Evolutionary conservation across 2,888 invertebrate genomes (phyloP), one percentile per base, ranked within the genome.

Genomic region (Pantelozetes paolii): DNA sequence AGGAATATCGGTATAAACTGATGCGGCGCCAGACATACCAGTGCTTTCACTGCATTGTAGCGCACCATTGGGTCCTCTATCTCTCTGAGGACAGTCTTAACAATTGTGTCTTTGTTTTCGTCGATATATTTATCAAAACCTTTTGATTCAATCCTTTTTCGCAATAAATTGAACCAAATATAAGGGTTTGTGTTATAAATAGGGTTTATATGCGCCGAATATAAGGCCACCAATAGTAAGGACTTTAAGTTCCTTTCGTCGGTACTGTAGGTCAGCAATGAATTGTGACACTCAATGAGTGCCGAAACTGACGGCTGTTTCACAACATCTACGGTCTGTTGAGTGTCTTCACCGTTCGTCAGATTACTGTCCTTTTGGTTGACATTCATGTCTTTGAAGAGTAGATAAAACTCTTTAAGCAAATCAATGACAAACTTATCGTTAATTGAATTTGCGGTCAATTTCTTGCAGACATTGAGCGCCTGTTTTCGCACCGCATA

Each of bases 11-110:
- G 69, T 40, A 91, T 83, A 67, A 90, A 83, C 5, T 85, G 83
- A 72, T 88, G 87, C 0, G 90, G 86, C 79, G 88, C 87, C 9
- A 89, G 82, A 2, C 85, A 83, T 0, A 88, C 86, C 54, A 94
- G 84, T 0, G 89, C 89, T 8, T 87, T 83, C 75, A 94, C 84
- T n/a, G 90, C 88, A 83, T 89, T 90, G 79, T 88, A 88, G 78
- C 87, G 86, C 72, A 87, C 87, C 84, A 67, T 30, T 45, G 48
- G 30, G 62, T 48, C 57, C 23, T 72, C 50, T 2, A 32, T 28
- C 1, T 36, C 48, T 32, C 45, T 28, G 8, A 74, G 48, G n/a
- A 74, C 72, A 11, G 45, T 30, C 9, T 72, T 32, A 13, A 45
- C 30, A 0, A 74, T n/a, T n/a, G 23, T 23, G 2, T 62, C 54